A percentile compares a stretch with the other conserved stretches of the same genome.
phyloP scores from a whole-genome alignment of 2,888 invertebrate species.

The Nomada fabriciana region DNA sequence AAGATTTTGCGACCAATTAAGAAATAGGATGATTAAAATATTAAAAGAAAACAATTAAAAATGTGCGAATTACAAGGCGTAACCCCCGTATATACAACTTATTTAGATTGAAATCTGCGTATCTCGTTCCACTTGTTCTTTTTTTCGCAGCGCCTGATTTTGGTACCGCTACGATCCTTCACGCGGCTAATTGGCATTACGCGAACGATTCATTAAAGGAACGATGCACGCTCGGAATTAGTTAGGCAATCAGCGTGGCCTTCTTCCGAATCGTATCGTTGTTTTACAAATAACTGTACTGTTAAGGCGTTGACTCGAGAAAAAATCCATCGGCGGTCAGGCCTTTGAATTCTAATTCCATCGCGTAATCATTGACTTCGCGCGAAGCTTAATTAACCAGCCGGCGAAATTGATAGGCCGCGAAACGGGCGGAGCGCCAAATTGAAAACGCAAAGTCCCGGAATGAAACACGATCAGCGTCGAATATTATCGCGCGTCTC shows the following conservation, averaged over 20 bases:
- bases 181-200: constrained; percentile 64
- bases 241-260: constrained; percentile 53
- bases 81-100: neutral
- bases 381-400: constrained; percentile 45
- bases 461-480: neutral
- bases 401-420: constrained; percentile 33
- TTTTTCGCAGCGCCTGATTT: constrained; percentile 59
- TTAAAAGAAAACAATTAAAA: neutral
- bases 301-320: constrained; percentile 56
- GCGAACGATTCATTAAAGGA: constrained; percentile 62
- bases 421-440: constrained; percentile 16
- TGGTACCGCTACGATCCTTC: constrained; percentile 62
- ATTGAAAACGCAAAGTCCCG: neutral
- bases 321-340: constrained; percentile 46
- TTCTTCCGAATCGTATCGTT: constrained; percentile 54
- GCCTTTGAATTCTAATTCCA: constrained; percentile 46
- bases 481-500: no score
- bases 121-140: constrained; percentile 43
- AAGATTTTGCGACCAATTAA: neutral
- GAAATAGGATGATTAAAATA: constrained; percentile 7
- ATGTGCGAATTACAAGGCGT: constrained; percentile 14
- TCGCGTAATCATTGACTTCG: constrained; percentile 38
- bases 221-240: constrained; percentile 51
- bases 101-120: constrained; percentile 52
- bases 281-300: constrained; percentile 59